Conservation (phyloP, 2,113 vertebrate species). For the Psammodynastes pulverulentus region DNA sequence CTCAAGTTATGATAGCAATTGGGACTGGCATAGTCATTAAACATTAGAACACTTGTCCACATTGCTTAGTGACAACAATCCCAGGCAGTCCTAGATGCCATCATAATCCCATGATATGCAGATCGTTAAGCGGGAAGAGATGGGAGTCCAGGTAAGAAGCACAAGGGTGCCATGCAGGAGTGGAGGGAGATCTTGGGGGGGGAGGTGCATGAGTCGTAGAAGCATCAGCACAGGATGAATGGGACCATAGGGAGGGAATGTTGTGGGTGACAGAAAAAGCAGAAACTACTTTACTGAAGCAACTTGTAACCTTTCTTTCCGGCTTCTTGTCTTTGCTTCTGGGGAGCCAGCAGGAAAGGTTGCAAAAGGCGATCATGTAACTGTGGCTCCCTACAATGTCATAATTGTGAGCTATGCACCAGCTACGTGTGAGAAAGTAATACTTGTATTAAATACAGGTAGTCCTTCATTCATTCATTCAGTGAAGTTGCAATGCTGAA, state of each 20-base stretch:
- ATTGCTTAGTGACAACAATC: not conserved
- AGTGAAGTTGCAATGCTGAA: not conserved
- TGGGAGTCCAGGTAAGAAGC: not conserved
- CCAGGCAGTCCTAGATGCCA: not conserved
- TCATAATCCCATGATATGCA: not conserved
- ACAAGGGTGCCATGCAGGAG: not conserved
- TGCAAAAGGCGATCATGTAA: not conserved
- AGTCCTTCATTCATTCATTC: not conserved
- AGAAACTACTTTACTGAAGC: not conserved
- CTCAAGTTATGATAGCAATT: not conserved
- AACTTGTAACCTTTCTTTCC: not conserved
- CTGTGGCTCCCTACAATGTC: not conserved
- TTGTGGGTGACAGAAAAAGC: not conserved
- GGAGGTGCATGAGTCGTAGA: fast-evolving
- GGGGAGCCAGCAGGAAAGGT: not conserved
- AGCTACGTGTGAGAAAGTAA: not conserved
- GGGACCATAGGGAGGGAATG: not conserved
- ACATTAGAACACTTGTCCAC: not conserved
- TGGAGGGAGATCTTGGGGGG: not conserved
- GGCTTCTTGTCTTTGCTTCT: not conserved
- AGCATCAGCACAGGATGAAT: not conserved
- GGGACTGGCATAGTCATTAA: not conserved
- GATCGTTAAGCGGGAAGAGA: not conserved
- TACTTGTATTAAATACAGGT: not conserved
- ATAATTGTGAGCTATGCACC: not conserved